Percentiles rank a stretch among this genome's conserved stretches.
phyloP scores from a whole-genome alignment of 2,888 invertebrate genomes.

The Nephrotoma guestfalica region DNA sequence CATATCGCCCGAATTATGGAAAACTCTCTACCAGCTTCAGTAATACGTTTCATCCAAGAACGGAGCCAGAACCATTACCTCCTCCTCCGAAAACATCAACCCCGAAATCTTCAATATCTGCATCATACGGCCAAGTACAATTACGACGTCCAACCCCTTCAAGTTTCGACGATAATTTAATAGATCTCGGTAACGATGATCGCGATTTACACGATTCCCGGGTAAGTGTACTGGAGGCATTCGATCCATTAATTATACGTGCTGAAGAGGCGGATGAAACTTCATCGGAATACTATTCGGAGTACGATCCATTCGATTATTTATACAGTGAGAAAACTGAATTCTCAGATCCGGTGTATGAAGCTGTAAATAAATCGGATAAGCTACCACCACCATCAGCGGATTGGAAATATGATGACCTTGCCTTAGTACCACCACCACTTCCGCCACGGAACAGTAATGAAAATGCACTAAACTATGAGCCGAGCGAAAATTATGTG shows the following conservation, averaged over 20 bases:
- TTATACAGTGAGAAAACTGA: constrained; percentile 49
- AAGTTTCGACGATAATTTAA: constrained; percentile 21
- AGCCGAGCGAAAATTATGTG: neutral
- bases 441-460: constrained; percentile 43
- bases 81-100: neutral
- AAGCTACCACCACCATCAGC: constrained; percentile 34
- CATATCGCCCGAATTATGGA: neutral
- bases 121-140: neutral
- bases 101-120: neutral
- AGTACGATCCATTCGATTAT: constrained; percentile 66
- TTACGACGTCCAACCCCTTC: constrained; percentile 21
- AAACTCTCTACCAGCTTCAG: neutral
- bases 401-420: constrained; percentile 19
- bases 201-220: constrained; percentile 20
- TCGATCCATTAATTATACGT: constrained; percentile 63
- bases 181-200: neutral
- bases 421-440: constrained; percentile 33
- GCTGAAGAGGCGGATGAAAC: constrained; percentile 41
- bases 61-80: constrained; percentile 5
- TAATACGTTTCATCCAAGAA: neutral
- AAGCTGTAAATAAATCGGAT: constrained; percentile 46
- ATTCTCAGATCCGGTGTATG: constrained; percentile 56
- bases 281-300: constrained; percentile 52
- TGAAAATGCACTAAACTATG: neutral
- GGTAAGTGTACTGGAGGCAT: constrained; percentile 59